Percentiles rank a stretch among this genome's conserved stretches.
Evolutionary conservation across 2,888 invertebrate genomes (phyloP).

Genomic region (Machimus rusticus): DNA sequence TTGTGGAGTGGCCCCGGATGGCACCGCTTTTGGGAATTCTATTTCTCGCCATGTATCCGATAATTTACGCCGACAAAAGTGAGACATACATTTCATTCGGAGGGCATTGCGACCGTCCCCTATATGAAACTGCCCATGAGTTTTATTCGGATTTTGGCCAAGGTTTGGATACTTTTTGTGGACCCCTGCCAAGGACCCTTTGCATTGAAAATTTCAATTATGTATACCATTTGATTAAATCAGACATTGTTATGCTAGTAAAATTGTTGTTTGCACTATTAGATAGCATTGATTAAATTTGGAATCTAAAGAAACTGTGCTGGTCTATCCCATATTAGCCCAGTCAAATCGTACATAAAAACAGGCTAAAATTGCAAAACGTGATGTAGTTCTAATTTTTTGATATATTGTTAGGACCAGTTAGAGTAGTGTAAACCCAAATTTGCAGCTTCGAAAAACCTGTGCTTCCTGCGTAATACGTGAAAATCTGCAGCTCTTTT

Average conservation of each 20-base stretch:
- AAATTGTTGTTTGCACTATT: background rate
- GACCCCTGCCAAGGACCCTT: background rate
- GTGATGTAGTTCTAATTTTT: too few species aligned
- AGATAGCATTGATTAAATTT: background rate
- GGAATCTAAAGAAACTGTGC: too few species aligned
- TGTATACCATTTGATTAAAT: background rate
- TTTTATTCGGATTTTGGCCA: background rate
- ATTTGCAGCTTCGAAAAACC: too few species aligned
- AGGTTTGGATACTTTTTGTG: background rate
- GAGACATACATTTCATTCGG: slow-evolving; percentile 40
- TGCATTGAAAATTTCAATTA: background rate
- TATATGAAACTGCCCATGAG: background rate
- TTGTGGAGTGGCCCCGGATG: slow-evolving; percentile 1
- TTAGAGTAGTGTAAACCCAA: too few species aligned
- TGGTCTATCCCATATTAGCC: too few species aligned
- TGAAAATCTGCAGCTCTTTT: too few species aligned
- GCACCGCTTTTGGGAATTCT: background rate
- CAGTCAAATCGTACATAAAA: too few species aligned
- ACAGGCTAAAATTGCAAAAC: too few species aligned
- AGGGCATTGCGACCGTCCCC: background rate
- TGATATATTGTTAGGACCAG: too few species aligned
- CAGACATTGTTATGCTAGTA: background rate
- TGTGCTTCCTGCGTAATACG: too few species aligned
- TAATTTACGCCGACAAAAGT: slow-evolving; percentile 41
- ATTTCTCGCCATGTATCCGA: background rate